phyloP scores from a whole-genome alignment of 2,113 vertebrate species.

The Crotalus tigris region DNA sequence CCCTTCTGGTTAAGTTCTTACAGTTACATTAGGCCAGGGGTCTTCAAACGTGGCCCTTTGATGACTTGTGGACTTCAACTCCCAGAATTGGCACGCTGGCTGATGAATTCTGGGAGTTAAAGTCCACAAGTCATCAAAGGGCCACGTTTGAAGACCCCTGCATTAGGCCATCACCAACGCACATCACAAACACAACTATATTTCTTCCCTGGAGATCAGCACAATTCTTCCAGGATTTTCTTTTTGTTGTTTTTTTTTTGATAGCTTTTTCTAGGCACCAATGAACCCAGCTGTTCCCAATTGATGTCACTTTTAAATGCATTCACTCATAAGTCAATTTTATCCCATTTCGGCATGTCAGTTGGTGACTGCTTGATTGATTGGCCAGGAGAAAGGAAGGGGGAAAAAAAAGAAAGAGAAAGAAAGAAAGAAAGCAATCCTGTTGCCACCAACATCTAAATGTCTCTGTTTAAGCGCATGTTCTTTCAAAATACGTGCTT shows the following conservation, averaged over 20 bases:
- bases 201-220: neutral
- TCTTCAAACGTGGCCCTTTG: too few relatives aligned
- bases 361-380: neutral
- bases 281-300: neutral
- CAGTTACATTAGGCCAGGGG: too few relatives aligned
- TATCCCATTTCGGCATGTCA: neutral
- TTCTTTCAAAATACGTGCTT: neutral
- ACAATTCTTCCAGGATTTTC: neutral
- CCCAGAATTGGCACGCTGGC: too few relatives aligned
- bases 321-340: neutral
- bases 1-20: too few relatives aligned
- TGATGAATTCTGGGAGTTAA: too few relatives aligned
- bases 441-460: too few relatives aligned
- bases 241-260: neutral
- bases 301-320: neutral
- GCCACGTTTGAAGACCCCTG: too few relatives aligned
- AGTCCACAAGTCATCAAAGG: too few relatives aligned
- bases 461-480: neutral
- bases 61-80: too few relatives aligned
- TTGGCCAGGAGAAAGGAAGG: neutral
- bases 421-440: neutral
- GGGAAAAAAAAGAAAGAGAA: rapidly evolving
- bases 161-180: neutral
- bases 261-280: neutral
- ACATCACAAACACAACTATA: neutral